Evolutionary conservation across 1,140 invertebrate genomes (phyloP).

Genomic region (Leptopilina boulardi): DNA sequence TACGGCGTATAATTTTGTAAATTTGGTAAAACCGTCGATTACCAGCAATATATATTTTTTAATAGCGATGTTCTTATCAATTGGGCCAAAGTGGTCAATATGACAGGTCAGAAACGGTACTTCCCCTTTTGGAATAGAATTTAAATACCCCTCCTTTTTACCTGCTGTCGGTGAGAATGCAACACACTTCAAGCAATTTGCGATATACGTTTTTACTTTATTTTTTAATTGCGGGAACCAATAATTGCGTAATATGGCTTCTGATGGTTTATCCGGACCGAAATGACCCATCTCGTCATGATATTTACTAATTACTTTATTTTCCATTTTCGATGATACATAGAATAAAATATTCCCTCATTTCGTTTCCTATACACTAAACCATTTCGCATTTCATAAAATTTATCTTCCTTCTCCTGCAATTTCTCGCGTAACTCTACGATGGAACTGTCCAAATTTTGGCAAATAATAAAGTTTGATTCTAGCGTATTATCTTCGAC

Average conservation of each 20-base stretch:
- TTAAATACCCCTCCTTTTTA: conserved; percentile 49
- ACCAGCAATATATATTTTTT: conserved; percentile 50
- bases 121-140: conserved; percentile 54
- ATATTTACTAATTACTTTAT: too few relatives aligned
- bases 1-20: conserved; percentile 48
- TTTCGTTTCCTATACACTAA: neutral
- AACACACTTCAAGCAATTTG: conserved; percentile 41
- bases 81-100: conserved; percentile 57
- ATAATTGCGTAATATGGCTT: conserved; percentile 27
- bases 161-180: conserved; percentile 36
- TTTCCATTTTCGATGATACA: too few relatives aligned
- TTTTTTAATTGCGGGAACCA: conserved; percentile 49
- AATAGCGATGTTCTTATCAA: conserved; percentile 37
- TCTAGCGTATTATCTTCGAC: conserved; percentile 32
- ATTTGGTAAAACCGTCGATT: conserved; percentile 38
- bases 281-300: conserved; percentile 33
- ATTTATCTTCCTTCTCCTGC: neutral
- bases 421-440: neutral
- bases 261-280: conserved; percentile 24
- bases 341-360: neutral
- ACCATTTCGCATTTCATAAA: neutral
- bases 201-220: conserved; percentile 31
- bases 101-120: conserved; percentile 55
- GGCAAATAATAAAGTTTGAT: neutral
- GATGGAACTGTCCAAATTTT: conserved; percentile 32